Evolutionary conservation across 1,140 invertebrate genomes (phyloP).

Genomic region (Daktulosphaira vitifoliae): DNA sequence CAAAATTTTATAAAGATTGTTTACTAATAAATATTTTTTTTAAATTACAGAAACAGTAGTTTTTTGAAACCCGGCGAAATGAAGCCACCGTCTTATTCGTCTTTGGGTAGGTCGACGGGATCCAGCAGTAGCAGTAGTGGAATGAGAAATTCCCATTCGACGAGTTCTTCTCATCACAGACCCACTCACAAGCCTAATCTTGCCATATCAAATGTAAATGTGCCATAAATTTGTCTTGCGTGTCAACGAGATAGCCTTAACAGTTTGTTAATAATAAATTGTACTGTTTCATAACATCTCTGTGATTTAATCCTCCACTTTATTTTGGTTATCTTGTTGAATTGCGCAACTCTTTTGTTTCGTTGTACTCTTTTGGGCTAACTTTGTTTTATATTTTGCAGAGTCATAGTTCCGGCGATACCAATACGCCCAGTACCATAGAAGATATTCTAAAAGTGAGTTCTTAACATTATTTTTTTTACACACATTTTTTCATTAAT

Average conservation of each 20-base stretch:
- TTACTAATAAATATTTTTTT: too few species aligned
- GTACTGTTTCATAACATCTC: too few species aligned
- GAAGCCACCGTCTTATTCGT: slow-evolving; percentile 14
- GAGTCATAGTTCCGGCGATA: slow-evolving; percentile 18
- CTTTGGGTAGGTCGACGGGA: slow-evolving; percentile 3
- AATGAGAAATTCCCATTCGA: neutral
- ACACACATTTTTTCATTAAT: too few species aligned
- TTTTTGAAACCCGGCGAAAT: slow-evolving; percentile 24
- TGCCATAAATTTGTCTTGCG: too few species aligned
- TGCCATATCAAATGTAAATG: slow-evolving; percentile 21
- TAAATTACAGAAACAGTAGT: slow-evolving; percentile 8
- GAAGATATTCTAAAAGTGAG: slow-evolving; percentile 28
- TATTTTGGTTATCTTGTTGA: too few species aligned
- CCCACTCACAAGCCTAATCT: slow-evolving; percentile 20
- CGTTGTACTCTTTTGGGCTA: too few species aligned
- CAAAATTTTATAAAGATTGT: too few species aligned
- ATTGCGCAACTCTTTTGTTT: too few species aligned
- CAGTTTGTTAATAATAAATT: too few species aligned
- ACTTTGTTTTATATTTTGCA: neutral
- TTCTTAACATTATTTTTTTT: neutral
- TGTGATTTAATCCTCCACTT: too few species aligned
- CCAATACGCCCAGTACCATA: slow-evolving; percentile 24
- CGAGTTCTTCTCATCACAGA: slow-evolving; percentile 14
- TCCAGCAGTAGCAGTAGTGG: neutral
- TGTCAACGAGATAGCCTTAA: too few species aligned